phyloP scores from a whole-genome alignment of 2,797 vertebrate genomes.

The Sandelia bainsii region DNA sequence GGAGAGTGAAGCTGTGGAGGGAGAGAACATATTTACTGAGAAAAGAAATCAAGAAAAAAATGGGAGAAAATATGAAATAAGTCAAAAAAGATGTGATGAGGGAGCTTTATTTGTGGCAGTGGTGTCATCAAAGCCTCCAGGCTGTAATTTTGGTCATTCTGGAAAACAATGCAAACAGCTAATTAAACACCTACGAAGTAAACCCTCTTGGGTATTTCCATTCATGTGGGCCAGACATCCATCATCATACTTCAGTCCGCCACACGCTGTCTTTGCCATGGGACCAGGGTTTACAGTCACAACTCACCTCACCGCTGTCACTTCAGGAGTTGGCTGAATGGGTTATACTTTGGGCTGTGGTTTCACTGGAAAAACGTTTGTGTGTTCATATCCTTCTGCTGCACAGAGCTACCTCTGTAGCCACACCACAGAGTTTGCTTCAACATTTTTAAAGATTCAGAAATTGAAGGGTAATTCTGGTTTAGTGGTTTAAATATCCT shows the following conservation, averaged over 20 bases:
- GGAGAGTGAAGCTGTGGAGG: background rate
- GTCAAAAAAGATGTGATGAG: constrained; percentile 20
- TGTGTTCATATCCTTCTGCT: background rate
- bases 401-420: background rate
- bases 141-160: constrained; percentile 44
- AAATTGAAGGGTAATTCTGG: background rate
- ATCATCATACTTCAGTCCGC: constrained; percentile 29
- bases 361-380: background rate
- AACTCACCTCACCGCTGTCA: constrained; percentile 38
- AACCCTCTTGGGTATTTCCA: constrained; percentile 13
- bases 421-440: background rate
- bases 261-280: constrained; percentile 21
- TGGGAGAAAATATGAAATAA: constrained; percentile 18
- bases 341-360: constrained; percentile 13
- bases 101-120: constrained; percentile 15
- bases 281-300: constrained; percentile 20
- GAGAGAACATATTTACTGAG: background rate
- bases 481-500: background rate
- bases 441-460: background rate
- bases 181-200: constrained; percentile 62
- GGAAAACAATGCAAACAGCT: constrained; percentile 59
- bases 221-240: constrained; percentile 46
- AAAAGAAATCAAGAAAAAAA: constrained; percentile 1
- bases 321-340: constrained; percentile 5
- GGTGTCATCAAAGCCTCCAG: constrained; percentile 5